Percentiles rank a stretch among this genome's conserved stretches.
Conservation (phyloP, 92 coral and sea anemone genomes). For the Epizoanthus illoricatus region DNA sequence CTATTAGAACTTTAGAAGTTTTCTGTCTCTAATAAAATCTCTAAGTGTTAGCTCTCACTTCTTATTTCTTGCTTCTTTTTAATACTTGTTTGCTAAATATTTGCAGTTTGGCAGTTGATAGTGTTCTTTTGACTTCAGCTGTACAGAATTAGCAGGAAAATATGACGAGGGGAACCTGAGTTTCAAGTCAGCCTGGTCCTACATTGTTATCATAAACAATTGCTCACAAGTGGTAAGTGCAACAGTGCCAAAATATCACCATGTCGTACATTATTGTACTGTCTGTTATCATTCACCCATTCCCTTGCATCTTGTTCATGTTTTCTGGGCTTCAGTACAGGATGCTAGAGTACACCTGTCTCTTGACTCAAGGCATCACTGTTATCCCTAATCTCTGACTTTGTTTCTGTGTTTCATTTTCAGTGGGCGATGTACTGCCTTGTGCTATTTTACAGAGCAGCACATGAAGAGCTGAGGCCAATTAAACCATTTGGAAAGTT, state of each 20-base stretch:
- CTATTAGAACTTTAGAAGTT: too few species aligned
- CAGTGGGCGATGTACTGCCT: conserved; percentile 96
- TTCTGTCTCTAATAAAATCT: too few species aligned
- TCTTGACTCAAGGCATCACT: neutral
- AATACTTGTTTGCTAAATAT: too few species aligned
- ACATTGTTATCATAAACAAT: conserved; percentile 83
- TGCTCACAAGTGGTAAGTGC: conserved; percentile 83
- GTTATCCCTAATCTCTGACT: too few species aligned
- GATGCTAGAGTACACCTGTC: neutral
- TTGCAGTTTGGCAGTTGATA: neutral
- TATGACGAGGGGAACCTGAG: conserved; percentile 86
- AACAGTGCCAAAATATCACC: neutral
- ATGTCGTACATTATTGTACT: too few species aligned
- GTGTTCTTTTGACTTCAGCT: conserved; percentile 43
- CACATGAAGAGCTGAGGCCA: conserved; percentile 74
- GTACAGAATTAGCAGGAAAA: conserved; percentile 87
- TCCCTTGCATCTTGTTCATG: neutral
- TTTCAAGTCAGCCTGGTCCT: conserved; percentile 83
- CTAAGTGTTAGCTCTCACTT: too few species aligned
- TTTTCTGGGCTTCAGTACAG: neutral
- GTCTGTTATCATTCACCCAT: too few species aligned
- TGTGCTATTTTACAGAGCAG: conserved; percentile 80
- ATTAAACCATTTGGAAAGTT: conserved; percentile 87
- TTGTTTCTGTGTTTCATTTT: conserved; percentile 14
- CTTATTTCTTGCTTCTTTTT: too few species aligned